phyloP scores from a whole-genome alignment of 2,113 vertebrate genomes.

The Marmota flaviventris region DNA sequence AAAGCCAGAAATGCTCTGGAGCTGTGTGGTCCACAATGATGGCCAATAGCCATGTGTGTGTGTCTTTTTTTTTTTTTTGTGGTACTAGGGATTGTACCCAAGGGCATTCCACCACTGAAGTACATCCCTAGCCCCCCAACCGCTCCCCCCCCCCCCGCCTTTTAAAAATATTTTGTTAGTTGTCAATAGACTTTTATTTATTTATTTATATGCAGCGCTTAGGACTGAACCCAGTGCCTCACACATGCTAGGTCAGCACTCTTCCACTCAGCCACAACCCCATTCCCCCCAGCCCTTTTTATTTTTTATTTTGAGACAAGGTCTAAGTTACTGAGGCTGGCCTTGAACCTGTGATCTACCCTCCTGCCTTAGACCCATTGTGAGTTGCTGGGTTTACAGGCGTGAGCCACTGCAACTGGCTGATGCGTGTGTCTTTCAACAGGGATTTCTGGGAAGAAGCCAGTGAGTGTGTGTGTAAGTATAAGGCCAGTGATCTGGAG shows the following conservation, averaged over 20 bases:
- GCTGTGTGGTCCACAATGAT: not conserved
- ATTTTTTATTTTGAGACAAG: not conserved
- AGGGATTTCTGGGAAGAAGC: not conserved
- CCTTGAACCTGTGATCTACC: not conserved
- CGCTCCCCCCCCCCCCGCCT: too few relatives aligned
- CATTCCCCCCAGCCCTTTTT: not conserved
- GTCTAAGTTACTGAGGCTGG: not conserved
- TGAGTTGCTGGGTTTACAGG: not conserved
- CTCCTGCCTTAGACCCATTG: not conserved
- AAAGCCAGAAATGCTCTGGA: not conserved
- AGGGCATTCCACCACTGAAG: not conserved
- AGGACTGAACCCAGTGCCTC: too few relatives aligned
- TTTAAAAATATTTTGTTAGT: too few relatives aligned
- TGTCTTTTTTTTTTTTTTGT: too few relatives aligned
- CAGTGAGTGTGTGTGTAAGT: not conserved
- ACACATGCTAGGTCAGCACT: too few relatives aligned
- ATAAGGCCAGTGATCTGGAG: not conserved
- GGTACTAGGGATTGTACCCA: not conserved
- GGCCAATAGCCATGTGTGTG: not conserved
- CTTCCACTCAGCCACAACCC: too few relatives aligned
- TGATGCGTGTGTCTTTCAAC: not conserved
- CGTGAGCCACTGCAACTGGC: not conserved
- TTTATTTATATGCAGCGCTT: too few relatives aligned
- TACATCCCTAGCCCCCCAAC: too few relatives aligned
- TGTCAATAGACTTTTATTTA: too few relatives aligned